These are phyloP conservation scores for Euwallacea fornicatus DNA, from an alignment of 1,140 invertebrate genomes.

Conservation along the genomic window DNA sequence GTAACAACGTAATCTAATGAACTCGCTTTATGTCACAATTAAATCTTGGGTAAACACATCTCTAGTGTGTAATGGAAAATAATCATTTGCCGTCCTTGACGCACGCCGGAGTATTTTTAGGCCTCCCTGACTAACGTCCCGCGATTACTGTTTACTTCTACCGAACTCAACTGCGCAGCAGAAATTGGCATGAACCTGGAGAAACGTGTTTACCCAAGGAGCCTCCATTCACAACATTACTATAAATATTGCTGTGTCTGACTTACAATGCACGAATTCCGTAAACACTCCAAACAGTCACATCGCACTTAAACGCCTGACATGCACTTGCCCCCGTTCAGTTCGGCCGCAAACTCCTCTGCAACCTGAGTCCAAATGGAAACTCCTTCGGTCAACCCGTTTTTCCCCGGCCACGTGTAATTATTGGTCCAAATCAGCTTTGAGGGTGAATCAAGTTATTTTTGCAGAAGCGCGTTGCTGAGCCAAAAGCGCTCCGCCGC, in stretches of 20 bases:
- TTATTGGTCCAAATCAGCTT: not conserved
- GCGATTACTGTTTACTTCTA: not conserved
- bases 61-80: not conserved
- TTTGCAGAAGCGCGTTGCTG: constrained; percentile 44
- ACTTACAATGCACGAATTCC: not conserved
- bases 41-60: not conserved
- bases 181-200: constrained; percentile 1
- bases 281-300: too few species aligned
- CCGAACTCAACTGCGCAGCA: not conserved
- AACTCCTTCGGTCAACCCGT: too few species aligned
- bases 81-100: not conserved
- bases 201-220: not conserved
- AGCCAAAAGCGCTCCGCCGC: constrained; percentile 61
- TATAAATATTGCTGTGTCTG: not conserved
- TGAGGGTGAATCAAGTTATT: not conserved
- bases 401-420: too few species aligned
- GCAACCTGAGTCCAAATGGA: too few species aligned
- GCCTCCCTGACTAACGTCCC: too few species aligned
- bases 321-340: not conserved
- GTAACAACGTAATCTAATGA: not conserved
- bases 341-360: too few species aligned
- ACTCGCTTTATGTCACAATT: not conserved
- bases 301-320: too few species aligned
- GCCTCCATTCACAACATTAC: not conserved
- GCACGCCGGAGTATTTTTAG: too few species aligned